Evolutionary conservation across 1,140 invertebrate genomes (phyloP), one percentile per base, ranked within the genome.

Genomic region (Prorops nasuta): DNA sequence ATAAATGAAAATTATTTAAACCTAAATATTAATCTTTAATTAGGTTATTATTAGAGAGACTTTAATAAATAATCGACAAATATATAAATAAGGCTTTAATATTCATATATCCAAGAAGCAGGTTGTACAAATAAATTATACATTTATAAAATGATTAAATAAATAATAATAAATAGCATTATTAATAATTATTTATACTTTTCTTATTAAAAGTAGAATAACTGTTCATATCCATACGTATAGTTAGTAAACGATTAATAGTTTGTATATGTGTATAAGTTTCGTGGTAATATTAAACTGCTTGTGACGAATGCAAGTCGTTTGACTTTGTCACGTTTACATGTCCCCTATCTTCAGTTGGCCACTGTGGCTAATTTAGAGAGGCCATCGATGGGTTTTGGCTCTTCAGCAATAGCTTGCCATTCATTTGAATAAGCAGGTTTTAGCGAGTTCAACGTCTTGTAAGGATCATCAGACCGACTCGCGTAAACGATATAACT

Each of bases 351-450:
- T 12, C 28, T 34, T 28, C 24, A 28, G 24, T 28, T 28, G 4
- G 24, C 24, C n/a, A n/a, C n/a, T n/a, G n/a, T n/a, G n/a, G n/a
- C n/a, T n/a, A n/a, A n/a, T n/a, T n/a, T n/a, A n/a, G 43, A 12
- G 1, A 6, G 4, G 8, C 24, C 16, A 4, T 38, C 22, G 20
- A 15, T 24, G 3, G 38, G 15, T 12, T 15, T 36, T 17, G 15
- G n/a, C 18, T 48, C 47, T n/a, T 24, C 49, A 8, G 24, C 37
- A 10, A 28, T 43, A 7, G 54, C 17, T 1, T 54, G 51, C 56
- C 56, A 60, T 2, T 60, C 51, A 10, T 58, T 22, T 2, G 7
- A 28, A 8, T 60, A 48, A 1, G 24, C 8, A 0, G 31, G 3
- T 12, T 12, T 10, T 0, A 18, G 2, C 1, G 12, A 8, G 22